Evolutionary conservation across 2,113 vertebrate species (phyloP).

Genomic region (Cavia porcellus): DNA sequence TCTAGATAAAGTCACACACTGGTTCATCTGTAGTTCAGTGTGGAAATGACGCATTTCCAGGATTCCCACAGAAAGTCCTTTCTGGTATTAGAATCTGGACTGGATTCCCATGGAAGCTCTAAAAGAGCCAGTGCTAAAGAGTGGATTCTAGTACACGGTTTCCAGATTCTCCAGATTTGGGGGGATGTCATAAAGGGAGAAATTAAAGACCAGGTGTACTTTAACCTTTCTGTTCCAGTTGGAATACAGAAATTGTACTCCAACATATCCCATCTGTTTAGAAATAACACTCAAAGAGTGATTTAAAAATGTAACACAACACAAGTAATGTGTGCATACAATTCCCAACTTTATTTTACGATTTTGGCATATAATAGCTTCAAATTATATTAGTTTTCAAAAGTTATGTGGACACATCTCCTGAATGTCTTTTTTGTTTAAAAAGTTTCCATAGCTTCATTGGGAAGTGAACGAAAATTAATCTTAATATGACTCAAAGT

Average conservation of each 20-base stretch:
- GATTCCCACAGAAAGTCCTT: background rate
- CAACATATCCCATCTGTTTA: background rate
- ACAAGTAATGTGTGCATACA: conserved; percentile 1
- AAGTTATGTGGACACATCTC: background rate
- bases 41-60: background rate
- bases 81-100: background rate
- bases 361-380: background rate
- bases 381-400: conserved; percentile 26
- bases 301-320: background rate
- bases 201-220: background rate
- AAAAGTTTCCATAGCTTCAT: conserved; percentile 41
- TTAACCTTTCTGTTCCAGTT: background rate
- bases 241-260: background rate
- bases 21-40: background rate
- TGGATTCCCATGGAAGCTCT: background rate
- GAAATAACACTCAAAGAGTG: background rate
- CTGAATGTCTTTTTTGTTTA: conserved; percentile 43
- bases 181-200: background rate
- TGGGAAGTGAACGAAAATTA: conserved; percentile 37
- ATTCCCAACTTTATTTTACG: conserved; percentile 2
- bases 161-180: background rate
- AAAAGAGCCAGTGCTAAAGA: background rate
- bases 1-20: background rate
- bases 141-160: background rate
- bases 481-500: conserved; percentile 33